Percentiles rank a stretch among this genome's conserved stretches.
Conservation (phyloP, 2,113 vertebrate species). For the Typhlomys cinereus region DNA sequence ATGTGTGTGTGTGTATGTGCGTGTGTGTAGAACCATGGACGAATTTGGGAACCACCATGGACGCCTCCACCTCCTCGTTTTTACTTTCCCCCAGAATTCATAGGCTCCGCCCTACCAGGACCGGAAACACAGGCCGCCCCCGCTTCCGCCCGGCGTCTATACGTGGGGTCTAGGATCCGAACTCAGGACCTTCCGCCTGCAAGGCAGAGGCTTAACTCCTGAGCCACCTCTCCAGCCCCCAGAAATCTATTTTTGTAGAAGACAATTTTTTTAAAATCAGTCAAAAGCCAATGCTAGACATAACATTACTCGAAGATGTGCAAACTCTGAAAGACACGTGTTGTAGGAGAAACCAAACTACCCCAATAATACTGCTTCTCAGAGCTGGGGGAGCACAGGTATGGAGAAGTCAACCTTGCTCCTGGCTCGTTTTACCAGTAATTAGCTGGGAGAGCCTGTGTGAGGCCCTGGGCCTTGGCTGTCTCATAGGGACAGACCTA, state of each 20-base stretch:
- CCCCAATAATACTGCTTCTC: accelerated
- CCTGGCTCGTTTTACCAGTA: background rate
- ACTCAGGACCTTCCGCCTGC: too few relatives aligned
- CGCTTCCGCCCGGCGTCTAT: too few relatives aligned
- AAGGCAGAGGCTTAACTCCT: too few relatives aligned
- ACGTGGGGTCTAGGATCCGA: too few relatives aligned
- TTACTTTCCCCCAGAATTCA: too few relatives aligned
- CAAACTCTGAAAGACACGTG: background rate
- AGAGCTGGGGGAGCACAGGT: background rate
- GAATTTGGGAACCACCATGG: too few relatives aligned
- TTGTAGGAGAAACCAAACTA: background rate
- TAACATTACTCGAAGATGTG: background rate
- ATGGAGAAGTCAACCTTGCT: accelerated
- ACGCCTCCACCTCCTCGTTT: too few relatives aligned
- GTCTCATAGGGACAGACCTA: background rate
- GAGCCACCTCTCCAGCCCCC: too few relatives aligned
- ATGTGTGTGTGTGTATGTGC: too few relatives aligned
- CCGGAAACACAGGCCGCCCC: too few relatives aligned
- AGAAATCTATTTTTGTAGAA: background rate
- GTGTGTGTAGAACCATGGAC: too few relatives aligned
- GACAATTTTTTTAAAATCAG: slow-evolving; percentile 7
- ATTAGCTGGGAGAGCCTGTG: accelerated
- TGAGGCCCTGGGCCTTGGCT: background rate
- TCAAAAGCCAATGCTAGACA: slow-evolving; percentile 16
- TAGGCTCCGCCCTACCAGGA: too few relatives aligned